Percentiles rank a stretch among this genome's conserved stretches.
phyloP scores from a whole-genome alignment of 2,113 vertebrate genomes.

The Microtus oregoni region DNA sequence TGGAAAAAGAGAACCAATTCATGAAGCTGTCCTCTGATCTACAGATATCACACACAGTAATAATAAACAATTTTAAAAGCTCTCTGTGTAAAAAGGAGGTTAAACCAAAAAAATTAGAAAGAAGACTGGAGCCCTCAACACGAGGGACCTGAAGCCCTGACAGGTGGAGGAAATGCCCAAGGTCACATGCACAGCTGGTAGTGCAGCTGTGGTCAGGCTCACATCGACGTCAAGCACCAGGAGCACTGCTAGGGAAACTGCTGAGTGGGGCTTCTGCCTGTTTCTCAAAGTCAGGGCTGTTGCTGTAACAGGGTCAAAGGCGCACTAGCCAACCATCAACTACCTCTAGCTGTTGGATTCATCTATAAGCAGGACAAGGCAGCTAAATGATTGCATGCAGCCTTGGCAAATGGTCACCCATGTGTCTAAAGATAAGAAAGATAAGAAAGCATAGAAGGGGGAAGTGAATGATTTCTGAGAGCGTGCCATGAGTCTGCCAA shows the following conservation, averaged over 20 bases:
- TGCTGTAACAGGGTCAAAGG: neutral
- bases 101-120: neutral
- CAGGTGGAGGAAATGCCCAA: rapidly evolving
- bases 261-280: neutral
- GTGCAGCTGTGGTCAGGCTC: neutral
- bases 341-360: too few relatives aligned
- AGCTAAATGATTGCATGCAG: neutral
- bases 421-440: neutral
- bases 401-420: neutral
- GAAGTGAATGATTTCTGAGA: neutral
- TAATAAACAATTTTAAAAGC: neutral
- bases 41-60: neutral
- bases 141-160: neutral
- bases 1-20: neutral
- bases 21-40: neutral
- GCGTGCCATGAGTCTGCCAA: rapidly evolving
- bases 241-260: neutral
- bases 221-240: too few relatives aligned
- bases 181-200: rapidly evolving
- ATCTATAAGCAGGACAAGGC: neutral
- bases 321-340: neutral
- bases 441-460: neutral
- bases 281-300: neutral
- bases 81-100: neutral
- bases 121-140: neutral